phyloP scores from a whole-genome alignment of 2,113 vertebrate species.

The Lophochroa leadbeateri region DNA sequence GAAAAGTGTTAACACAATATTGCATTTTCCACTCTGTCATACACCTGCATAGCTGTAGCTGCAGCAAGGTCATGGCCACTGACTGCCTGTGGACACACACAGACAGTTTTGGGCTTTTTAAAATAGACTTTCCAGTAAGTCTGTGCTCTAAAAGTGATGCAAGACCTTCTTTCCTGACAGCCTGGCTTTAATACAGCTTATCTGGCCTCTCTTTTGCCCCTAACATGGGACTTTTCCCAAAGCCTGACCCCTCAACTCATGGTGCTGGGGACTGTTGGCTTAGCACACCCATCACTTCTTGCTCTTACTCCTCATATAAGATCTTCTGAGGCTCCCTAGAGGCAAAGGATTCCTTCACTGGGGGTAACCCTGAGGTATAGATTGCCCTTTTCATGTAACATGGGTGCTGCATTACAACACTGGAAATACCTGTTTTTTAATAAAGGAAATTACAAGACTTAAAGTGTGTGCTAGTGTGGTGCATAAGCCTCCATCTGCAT shows the following conservation, averaged over 20 bases:
- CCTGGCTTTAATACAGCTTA: not conserved
- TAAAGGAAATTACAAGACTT: not conserved
- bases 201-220: not conserved
- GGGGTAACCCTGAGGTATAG: not conserved
- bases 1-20: not conserved
- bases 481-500: not conserved
- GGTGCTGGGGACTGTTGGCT: not conserved
- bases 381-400: not conserved
- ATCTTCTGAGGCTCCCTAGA: not conserved
- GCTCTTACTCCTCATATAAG: not conserved
- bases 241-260: not conserved
- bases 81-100: not conserved
- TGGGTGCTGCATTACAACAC: fast-evolving
- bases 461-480: not conserved
- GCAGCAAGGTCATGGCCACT: not conserved
- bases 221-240: not conserved
- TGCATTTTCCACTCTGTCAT: not conserved
- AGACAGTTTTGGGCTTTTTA: not conserved
- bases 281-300: not conserved
- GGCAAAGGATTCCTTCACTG: not conserved
- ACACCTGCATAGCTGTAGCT: not conserved
- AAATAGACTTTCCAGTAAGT: not conserved
- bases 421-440: not conserved
- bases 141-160: not conserved
- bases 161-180: not conserved